Evolutionary conservation across 2,113 vertebrate genomes (phyloP).

Genomic region (Urocitellus parryii): DNA sequence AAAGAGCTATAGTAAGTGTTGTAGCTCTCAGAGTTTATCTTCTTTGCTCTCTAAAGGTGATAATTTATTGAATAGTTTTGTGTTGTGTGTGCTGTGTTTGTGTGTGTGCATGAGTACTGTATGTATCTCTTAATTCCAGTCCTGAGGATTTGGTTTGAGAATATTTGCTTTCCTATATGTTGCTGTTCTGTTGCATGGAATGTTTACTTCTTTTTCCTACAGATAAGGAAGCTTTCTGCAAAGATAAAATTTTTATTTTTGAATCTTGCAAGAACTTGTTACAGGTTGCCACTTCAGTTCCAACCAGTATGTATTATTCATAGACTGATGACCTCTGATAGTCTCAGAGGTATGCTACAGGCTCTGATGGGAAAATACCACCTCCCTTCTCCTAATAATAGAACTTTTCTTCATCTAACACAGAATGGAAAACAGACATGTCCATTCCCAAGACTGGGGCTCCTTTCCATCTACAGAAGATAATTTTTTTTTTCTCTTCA

Average conservation of each 20-base stretch:
- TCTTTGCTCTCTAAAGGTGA: background rate
- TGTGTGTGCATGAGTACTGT: background rate
- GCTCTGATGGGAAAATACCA: slow-evolving; percentile 81
- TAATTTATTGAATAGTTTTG: background rate
- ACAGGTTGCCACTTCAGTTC: slow-evolving; percentile 83
- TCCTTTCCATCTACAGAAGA: slow-evolving; percentile 82
- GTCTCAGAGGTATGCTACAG: slow-evolving; percentile 84
- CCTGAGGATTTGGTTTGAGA: slow-evolving; percentile 60
- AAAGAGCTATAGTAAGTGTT: background rate
- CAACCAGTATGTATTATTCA: slow-evolving; percentile 84
- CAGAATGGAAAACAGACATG: slow-evolving; percentile 72
- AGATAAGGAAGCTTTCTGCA: slow-evolving; percentile 88
- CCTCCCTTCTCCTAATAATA: slow-evolving; percentile 74
- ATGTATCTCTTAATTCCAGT: slow-evolving; percentile 34
- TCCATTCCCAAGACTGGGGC: slow-evolving; percentile 80
- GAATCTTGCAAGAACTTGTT: slow-evolving; percentile 88
- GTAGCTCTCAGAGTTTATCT: background rate
- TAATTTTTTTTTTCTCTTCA: slow-evolving; percentile 79
- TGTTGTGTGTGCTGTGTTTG: background rate
- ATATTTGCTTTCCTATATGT: slow-evolving; percentile 75
- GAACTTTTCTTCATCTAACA: slow-evolving; percentile 78
- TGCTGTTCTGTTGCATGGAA: slow-evolving; percentile 80
- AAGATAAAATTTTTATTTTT: slow-evolving; percentile 89
- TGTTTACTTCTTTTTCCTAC: slow-evolving; percentile 81
- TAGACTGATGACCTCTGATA: slow-evolving; percentile 84